Percentiles rank a stretch among this genome's conserved stretches.
Evolutionary conservation across 1,140 invertebrate genomes (phyloP).

Genomic region (Ceratosolen fusciceps): DNA sequence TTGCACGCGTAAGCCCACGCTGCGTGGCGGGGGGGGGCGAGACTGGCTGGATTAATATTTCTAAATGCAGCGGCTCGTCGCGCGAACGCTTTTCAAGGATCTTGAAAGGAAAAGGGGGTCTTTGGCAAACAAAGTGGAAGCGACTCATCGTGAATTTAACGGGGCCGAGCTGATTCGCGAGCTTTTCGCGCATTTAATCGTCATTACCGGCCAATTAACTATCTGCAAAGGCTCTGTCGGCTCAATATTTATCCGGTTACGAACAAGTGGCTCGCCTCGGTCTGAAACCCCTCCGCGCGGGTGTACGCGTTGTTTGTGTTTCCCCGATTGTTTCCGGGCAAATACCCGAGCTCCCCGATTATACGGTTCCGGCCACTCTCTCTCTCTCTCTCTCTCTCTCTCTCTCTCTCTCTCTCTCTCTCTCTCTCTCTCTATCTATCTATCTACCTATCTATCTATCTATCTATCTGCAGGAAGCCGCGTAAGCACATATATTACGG

Average conservation of each 20-base stretch:
- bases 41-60: too few species aligned
- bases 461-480: neutral
- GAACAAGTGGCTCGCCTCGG: conserved; percentile 20
- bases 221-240: conserved; percentile 13
- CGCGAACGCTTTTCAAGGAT: neutral
- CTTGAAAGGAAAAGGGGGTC: neutral
- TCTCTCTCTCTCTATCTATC: too few species aligned
- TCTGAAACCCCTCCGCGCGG: neutral
- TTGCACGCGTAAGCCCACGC: too few species aligned
- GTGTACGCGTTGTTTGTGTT: conserved; percentile 31
- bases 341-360: neutral
- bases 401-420: too few species aligned
- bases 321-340: conserved; percentile 38
- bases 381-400: too few species aligned
- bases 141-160: conserved; percentile 21
- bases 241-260: conserved; percentile 33
- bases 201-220: conserved; percentile 35
- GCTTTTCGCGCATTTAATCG: conserved; percentile 31
- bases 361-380: neutral
- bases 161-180: neutral
- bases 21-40: too few species aligned
- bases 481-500: conserved; percentile 13
- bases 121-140: neutral
- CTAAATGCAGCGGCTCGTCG: too few species aligned
- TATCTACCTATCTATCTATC: too few species aligned